These are phyloP conservation scores for Pseudochaenichthys georgianus DNA, from an alignment of 2,797 vertebrate species.

Conservation along the genomic window DNA sequence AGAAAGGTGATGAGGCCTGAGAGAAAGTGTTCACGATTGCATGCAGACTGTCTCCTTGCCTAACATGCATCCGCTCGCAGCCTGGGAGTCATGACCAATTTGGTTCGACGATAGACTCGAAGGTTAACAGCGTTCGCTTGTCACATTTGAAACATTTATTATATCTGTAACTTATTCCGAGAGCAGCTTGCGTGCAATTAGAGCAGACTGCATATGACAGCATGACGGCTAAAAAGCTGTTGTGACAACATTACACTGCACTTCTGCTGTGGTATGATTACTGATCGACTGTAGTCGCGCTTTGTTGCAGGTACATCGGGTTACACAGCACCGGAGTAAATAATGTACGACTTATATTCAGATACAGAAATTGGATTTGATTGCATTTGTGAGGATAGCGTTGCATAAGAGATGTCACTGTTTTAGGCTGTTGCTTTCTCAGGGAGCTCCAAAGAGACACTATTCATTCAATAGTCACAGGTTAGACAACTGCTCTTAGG, in stretches of 20 bases:
- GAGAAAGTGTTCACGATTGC: constrained; percentile 48
- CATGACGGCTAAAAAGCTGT: constrained; percentile 30
- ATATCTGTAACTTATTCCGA: constrained; percentile 22
- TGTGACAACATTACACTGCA: constrained; percentile 21
- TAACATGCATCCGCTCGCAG: constrained; percentile 40
- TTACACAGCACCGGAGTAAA: constrained; percentile 19
- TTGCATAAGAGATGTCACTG: background rate
- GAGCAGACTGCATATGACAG: constrained; percentile 23
- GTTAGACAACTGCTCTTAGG: background rate
- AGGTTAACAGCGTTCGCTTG: constrained; percentile 9
- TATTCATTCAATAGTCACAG: background rate
- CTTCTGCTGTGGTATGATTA: constrained; percentile 4
- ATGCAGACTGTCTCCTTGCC: background rate
- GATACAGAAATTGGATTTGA: background rate
- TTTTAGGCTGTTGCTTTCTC: background rate
- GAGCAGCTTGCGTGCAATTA: constrained; percentile 33
- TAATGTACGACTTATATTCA: constrained; percentile 8
- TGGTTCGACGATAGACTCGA: constrained; percentile 31
- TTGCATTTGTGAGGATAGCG: background rate
- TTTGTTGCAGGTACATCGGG: background rate
- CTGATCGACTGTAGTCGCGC: constrained; percentile 3
- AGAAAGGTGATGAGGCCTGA: constrained; percentile 31
- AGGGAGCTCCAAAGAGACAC: background rate
- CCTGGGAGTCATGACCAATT: constrained; percentile 34
- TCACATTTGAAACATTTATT: constrained; percentile 43